A percentile compares a stretch with the other conserved stretches of the same genome.
phyloP scores from a whole-genome alignment of 2,797 vertebrate genomes.

The Glyptemys insculpta region DNA sequence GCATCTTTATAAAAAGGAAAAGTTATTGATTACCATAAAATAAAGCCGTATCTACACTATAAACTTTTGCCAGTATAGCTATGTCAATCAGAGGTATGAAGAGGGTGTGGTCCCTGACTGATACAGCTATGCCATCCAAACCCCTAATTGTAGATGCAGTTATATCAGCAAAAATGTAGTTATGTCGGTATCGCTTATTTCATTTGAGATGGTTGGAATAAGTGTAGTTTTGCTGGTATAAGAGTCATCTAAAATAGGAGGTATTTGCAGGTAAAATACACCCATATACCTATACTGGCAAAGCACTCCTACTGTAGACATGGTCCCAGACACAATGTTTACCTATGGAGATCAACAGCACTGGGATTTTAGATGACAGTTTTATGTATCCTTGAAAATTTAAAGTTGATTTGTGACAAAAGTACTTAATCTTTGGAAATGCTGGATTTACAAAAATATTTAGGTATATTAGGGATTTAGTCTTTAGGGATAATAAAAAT shows the following conservation, averaged over 20 bases:
- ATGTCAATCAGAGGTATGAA: neutral
- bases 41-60: neutral
- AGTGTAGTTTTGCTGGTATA: neutral
- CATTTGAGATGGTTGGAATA: neutral
- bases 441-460: neutral
- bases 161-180: neutral
- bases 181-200: neutral
- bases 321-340: neutral
- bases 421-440: neutral
- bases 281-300: neutral
- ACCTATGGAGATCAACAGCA: neutral
- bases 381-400: neutral
- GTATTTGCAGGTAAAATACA: neutral
- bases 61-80: neutral
- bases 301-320: neutral
- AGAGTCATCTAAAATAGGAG: neutral
- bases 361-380: neutral
- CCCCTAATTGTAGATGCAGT: neutral
- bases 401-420: neutral
- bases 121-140: neutral
- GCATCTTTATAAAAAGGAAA: neutral
- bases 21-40: neutral
- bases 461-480: neutral
- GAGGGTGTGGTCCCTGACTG: neutral
- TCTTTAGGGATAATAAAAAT: neutral